phyloP scores from a whole-genome alignment of 2,797 vertebrate genomes.

The Neopelma chrysocephalum region DNA sequence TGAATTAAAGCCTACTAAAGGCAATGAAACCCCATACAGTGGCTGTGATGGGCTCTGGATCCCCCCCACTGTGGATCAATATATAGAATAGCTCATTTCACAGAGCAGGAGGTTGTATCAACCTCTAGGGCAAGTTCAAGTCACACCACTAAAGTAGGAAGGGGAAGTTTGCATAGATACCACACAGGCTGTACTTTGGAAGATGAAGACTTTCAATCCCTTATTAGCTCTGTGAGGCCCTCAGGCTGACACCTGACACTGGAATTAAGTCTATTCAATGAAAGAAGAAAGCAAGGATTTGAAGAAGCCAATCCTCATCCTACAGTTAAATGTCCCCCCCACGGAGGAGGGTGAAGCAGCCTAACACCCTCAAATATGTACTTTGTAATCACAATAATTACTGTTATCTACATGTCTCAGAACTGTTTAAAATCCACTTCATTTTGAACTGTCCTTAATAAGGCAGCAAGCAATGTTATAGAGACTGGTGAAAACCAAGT shows the following conservation, averaged over 20 bases:
- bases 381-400: slow-evolving; percentile 21
- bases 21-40: neutral
- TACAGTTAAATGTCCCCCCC: neutral
- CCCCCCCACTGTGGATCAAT: neutral
- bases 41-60: neutral
- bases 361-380: neutral
- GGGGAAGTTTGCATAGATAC: neutral
- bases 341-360: neutral
- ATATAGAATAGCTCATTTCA: neutral
- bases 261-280: neutral
- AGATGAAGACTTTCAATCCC: neutral
- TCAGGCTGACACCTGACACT: neutral
- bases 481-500: slow-evolving; percentile 11
- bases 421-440: slow-evolving; percentile 52
- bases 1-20: neutral
- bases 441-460: slow-evolving; percentile 52
- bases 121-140: neutral
- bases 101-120: neutral
- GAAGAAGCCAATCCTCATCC: neutral
- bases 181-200: neutral
- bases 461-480: slow-evolving; percentile 30
- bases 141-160: neutral
- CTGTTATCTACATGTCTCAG: neutral
- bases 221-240: neutral
- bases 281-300: neutral